Base-by-base conservation (phyloP, 1,140 invertebrate genomes). In the Megathymus violae region DNA sequence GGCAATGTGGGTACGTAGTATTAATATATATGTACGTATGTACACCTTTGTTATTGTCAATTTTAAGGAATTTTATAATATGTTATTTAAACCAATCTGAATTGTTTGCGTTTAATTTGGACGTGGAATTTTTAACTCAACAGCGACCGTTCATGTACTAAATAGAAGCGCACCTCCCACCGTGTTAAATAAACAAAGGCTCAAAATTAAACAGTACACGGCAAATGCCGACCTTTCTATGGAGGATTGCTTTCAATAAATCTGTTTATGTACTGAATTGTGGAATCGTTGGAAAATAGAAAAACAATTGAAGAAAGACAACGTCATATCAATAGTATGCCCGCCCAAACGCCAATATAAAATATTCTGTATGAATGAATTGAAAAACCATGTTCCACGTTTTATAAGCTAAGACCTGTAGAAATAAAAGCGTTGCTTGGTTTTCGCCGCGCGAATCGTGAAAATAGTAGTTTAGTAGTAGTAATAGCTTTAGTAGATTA, bases 291-390 rank as follows among this genome's bases (percentile, higher is more conserved):
- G 48, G 22, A 51, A 38, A 19, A 19, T 9, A 5, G 34, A n/a
- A 40, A 51, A 17, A 36, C 31, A 51, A 51, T 51, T 51, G 31
- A 51, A 51, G 38, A 51, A 51, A 51, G 15, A 51, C 48, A 36
- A 31, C 27, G 7, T 31, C 19, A 22, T 22, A 22, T 22, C 2
- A 5, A 5, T 22, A 22, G 5, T 22, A 5, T 22, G 2, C 19
- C 19, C 2, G 19, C 2, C 2, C 19, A 5, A 22, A 22, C 19
- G 19, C 5, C 5, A 22, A 22, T 5, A 22, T 22, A 22, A 22
- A n/a, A n/a, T n/a, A n/a, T n/a, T n/a, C n/a, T n/a, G n/a, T n/a
- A n/a, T n/a, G 7, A 31, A 31, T 31, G 27, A 31, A 31, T 31
- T 31, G 3, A 31, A 31, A 31, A 31, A 31, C 27, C 27, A n/a